These are phyloP conservation scores for Myoxocephalus aenaeus DNA, from an alignment of 2,797 vertebrate genomes.

Conservation along the genomic window DNA sequence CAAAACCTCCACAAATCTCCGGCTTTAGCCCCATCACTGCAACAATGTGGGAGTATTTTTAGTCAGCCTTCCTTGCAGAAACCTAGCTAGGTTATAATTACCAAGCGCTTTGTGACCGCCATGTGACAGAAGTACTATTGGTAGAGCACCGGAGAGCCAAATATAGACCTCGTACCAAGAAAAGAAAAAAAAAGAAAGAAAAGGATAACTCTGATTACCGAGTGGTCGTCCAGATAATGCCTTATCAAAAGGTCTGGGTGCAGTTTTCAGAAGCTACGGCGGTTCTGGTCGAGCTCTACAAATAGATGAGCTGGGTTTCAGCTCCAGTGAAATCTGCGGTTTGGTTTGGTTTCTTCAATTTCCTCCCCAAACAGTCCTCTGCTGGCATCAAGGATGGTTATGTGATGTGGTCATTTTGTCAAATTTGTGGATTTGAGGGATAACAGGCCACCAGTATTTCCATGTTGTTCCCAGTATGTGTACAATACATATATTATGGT, in stretches of 20 bases:
- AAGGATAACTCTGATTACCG: conserved; percentile 63
- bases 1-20: conserved; percentile 37
- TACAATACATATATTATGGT: conserved; percentile 12
- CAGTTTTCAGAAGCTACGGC: conserved; percentile 41
- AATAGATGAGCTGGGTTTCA: conserved; percentile 42
- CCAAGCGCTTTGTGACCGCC: conserved; percentile 79
- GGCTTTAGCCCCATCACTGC: conserved; percentile 52
- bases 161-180: conserved; percentile 73
- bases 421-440: conserved; percentile 38
- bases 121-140: conserved; percentile 81
- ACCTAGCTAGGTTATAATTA: conserved; percentile 81
- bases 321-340: conserved; percentile 45
- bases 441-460: conserved; percentile 20
- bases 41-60: conserved; percentile 80
- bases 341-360: conserved; percentile 43
- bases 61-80: conserved; percentile 71
- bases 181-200: conserved; percentile 27
- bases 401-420: conserved; percentile 54
- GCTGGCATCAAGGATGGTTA: conserved; percentile 32
- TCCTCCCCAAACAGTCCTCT: conserved; percentile 47
- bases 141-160: conserved; percentile 74
- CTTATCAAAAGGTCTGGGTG: conserved; percentile 52
- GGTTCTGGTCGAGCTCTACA: conserved; percentile 32
- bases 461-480: conserved; percentile 24
- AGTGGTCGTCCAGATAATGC: conserved; percentile 38